Percentiles rank a stretch among this genome's conserved stretches.
phyloP scores from a whole-genome alignment of 2,888 invertebrate genomes.

The Thereva unica region DNA sequence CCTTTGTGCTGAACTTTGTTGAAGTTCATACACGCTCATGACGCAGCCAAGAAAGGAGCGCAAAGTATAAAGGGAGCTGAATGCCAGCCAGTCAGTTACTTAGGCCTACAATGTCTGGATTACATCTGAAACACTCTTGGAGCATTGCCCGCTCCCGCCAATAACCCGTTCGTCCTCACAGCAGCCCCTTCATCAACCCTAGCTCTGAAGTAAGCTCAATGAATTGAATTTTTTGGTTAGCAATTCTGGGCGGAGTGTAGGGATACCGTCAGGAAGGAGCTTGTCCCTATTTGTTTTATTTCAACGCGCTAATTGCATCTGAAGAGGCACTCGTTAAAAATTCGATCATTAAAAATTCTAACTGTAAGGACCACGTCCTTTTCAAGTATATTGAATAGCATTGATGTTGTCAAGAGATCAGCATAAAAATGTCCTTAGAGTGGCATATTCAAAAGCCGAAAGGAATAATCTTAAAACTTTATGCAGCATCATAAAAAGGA shows the following conservation, averaged over 20 bases:
- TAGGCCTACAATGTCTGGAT: too few species aligned
- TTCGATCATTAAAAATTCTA: conserved; percentile 30
- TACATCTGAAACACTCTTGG: too few species aligned
- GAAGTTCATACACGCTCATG: too few species aligned
- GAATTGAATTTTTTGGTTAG: conserved; percentile 26
- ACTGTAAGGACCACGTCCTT: conserved; percentile 3
- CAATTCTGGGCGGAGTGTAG: conserved; percentile 7
- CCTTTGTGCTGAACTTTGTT: too few species aligned
- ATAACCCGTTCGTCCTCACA: conserved; percentile 1
- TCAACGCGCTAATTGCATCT: conserved; percentile 27
- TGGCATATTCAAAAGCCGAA: neutral
- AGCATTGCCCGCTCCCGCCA: too few species aligned
- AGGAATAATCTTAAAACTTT: neutral
- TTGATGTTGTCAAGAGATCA: conserved; percentile 16
- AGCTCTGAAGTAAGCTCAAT: neutral
- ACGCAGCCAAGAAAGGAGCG: too few species aligned
- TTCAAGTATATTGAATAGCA: conserved; percentile 30
- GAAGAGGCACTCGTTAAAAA: conserved; percentile 29
- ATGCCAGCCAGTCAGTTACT: too few species aligned
- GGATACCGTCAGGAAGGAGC: too few species aligned
- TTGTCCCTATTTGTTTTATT: conserved; percentile 28
- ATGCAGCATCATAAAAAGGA: conserved; percentile 26
- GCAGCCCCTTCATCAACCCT: conserved; percentile 3
- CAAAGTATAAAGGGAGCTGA: too few species aligned
- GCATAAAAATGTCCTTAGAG: neutral